Evolutionary conservation across 1,140 invertebrate species (phyloP).

Genomic region (Drosophila biarmipes): DNA sequence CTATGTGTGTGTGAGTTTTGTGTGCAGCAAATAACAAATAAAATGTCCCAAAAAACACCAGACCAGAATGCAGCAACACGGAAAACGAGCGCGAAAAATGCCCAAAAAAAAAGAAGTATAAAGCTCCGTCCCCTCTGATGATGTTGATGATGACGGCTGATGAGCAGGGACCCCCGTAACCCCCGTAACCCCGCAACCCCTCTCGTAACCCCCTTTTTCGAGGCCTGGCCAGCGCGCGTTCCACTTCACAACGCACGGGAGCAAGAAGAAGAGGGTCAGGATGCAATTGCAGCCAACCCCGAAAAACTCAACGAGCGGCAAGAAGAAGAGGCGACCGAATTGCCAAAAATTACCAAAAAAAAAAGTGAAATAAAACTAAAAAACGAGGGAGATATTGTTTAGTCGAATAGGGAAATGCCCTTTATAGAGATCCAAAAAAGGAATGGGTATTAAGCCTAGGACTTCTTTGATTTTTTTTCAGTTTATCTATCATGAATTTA

Average conservation of each 20-base stretch:
- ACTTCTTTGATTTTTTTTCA: too few species aligned
- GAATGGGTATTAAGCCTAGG: too few species aligned
- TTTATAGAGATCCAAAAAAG: background rate
- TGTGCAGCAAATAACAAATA: constrained; percentile 59
- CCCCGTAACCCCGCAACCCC: constrained; percentile 4
- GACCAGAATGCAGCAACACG: constrained; percentile 47
- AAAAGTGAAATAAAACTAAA: constrained; percentile 11
- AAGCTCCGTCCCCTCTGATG: constrained; percentile 21
- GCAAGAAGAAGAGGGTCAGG: constrained; percentile 24
- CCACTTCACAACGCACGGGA: constrained; percentile 77
- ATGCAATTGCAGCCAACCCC: constrained; percentile 78
- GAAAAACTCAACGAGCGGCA: constrained; percentile 50
- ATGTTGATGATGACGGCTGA: constrained; percentile 55
- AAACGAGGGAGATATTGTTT: background rate
- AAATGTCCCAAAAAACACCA: constrained; percentile 66
- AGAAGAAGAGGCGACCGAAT: constrained; percentile 44
- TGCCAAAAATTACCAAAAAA: constrained; percentile 53
- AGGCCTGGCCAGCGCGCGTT: constrained; percentile 57
- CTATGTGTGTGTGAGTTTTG: constrained; percentile 17
- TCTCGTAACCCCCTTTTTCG: constrained; percentile 4
- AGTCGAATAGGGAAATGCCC: constrained; percentile 1
- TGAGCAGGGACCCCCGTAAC: constrained; percentile 36
- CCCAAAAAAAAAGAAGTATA: constrained; percentile 29
- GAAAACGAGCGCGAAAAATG: constrained; percentile 59
- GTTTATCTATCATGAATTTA: too few species aligned